Percentiles rank a stretch among this genome's conserved stretches.
These are phyloP conservation scores for Dolichopus griseipennis DNA, from an alignment of 2,888 invertebrate genomes.

Conservation along the genomic window DNA sequence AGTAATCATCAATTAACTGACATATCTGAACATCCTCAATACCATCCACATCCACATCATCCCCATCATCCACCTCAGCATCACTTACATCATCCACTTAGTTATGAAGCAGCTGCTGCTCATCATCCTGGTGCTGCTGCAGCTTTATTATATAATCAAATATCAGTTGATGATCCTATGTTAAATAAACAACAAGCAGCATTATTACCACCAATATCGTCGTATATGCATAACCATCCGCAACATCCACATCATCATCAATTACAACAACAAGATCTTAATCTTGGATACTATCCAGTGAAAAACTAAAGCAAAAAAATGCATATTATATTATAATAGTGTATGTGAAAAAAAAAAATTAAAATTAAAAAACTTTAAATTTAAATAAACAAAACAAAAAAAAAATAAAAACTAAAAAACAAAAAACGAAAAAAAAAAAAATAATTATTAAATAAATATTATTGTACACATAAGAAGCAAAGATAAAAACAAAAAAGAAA, in stretches of 20 bases:
- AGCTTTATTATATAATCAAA: constrained; percentile 20
- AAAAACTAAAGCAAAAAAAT: constrained; percentile 31
- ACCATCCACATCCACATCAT: constrained; percentile 7
- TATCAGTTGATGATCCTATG: constrained; percentile 13
- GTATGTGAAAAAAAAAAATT: not conserved
- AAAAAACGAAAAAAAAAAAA: not conserved
- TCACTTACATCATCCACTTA: constrained; percentile 28
- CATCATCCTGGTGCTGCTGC: constrained; percentile 38
- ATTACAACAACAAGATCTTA: constrained; percentile 34
- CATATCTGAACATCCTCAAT: constrained; percentile 9
- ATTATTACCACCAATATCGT: constrained; percentile 29
- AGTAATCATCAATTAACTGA: constrained; percentile 22
- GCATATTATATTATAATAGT: constrained; percentile 4
- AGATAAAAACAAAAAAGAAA: not conserved
- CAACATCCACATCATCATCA: constrained; percentile 29
- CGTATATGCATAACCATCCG: constrained; percentile 27
- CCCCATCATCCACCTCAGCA: constrained; percentile 20
- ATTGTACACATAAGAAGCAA: not conserved
- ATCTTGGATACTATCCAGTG: constrained; percentile 41
- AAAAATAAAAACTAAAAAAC: not conserved
- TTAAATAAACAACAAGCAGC: constrained; percentile 22
- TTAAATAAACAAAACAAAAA: not conserved
- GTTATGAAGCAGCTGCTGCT: constrained; percentile 35
- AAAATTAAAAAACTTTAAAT: not conserved
- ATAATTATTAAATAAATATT: not conserved